These are phyloP conservation scores for Drosophila kikkawai DNA, from an alignment of 1,140 invertebrate species.

Conservation along the genomic window DNA sequence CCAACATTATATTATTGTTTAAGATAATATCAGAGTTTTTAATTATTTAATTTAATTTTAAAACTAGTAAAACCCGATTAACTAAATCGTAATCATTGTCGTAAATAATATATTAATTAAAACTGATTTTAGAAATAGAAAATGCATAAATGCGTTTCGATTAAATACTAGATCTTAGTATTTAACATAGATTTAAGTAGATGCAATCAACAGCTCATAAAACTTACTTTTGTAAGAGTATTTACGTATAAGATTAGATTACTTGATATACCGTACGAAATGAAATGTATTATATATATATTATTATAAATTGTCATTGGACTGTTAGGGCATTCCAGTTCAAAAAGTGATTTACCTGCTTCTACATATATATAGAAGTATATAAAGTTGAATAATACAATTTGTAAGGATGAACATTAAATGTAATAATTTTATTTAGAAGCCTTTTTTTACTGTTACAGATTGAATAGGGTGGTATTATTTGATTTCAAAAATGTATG, in stretches of 20 bases:
- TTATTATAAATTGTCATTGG: not conserved
- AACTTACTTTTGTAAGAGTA: slow-evolving; percentile 13
- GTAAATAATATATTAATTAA: not conserved
- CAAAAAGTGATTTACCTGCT: slow-evolving; percentile 6
- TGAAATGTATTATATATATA: not conserved
- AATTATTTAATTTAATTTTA: not conserved
- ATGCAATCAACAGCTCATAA: slow-evolving; percentile 5
- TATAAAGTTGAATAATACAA: slow-evolving; percentile 4
- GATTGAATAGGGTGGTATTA: not conserved
- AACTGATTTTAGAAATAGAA: not conserved
- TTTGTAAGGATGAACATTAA: slow-evolving; percentile 10
- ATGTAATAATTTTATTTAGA: slow-evolving; percentile 1
- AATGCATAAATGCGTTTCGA: not conserved
- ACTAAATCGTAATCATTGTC: not conserved
- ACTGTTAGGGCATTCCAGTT: not conserved
- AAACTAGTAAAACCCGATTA: not conserved
- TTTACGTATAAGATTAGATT: slow-evolving; percentile 5
- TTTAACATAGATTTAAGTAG: slow-evolving; percentile 8
- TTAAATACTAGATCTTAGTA: not conserved
- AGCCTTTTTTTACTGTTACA: not conserved
- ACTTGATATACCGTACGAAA: slow-evolving; percentile 1
- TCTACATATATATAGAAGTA: not conserved
- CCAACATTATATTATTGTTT: not conserved
- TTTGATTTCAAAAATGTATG: not conserved
- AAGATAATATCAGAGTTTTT: not conserved